These are phyloP conservation scores for Clunio marinus DNA, from an alignment of 2,888 invertebrate genomes.

Conservation along the genomic window DNA sequence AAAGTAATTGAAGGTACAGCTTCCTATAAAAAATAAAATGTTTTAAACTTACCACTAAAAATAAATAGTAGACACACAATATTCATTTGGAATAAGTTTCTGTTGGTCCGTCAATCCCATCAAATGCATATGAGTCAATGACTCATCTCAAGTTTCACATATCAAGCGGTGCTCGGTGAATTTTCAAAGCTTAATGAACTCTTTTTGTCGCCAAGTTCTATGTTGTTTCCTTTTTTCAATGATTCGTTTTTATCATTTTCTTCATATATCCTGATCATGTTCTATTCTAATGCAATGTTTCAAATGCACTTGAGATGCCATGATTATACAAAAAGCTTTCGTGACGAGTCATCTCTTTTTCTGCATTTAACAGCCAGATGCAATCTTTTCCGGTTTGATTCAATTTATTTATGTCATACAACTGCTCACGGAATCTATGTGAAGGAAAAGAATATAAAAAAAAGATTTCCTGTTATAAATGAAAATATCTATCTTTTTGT, in stretches of 20 bases:
- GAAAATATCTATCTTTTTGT: too few species aligned
- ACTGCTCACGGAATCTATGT: neutral
- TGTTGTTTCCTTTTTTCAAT: neutral
- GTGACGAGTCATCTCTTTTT: slow-evolving; percentile 13
- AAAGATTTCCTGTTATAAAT: too few species aligned
- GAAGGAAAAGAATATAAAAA: neutral
- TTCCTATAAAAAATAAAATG: too few species aligned
- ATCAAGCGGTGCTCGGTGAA: too few species aligned
- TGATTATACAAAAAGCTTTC: neutral
- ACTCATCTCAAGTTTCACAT: too few species aligned
- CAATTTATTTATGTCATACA: neutral
- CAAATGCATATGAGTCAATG: slow-evolving; percentile 25
- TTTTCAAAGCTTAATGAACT: too few species aligned
- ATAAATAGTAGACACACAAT: slow-evolving; percentile 38
- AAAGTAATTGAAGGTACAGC: too few species aligned
- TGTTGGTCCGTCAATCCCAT: slow-evolving; percentile 38
- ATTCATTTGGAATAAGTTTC: slow-evolving; percentile 38
- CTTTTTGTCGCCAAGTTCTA: too few species aligned
- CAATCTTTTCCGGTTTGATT: slow-evolving; percentile 7
- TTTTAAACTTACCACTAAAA: slow-evolving; percentile 35
- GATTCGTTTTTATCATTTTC: neutral
- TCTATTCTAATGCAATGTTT: neutral
- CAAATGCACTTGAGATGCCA: slow-evolving; percentile 4
- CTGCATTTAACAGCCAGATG: slow-evolving; percentile 4
- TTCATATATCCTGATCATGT: neutral